Evolutionary conservation across 2,888 invertebrate genomes (phyloP), one percentile per base, ranked within the genome.

Genomic region (Horisme vitalbata): DNA sequence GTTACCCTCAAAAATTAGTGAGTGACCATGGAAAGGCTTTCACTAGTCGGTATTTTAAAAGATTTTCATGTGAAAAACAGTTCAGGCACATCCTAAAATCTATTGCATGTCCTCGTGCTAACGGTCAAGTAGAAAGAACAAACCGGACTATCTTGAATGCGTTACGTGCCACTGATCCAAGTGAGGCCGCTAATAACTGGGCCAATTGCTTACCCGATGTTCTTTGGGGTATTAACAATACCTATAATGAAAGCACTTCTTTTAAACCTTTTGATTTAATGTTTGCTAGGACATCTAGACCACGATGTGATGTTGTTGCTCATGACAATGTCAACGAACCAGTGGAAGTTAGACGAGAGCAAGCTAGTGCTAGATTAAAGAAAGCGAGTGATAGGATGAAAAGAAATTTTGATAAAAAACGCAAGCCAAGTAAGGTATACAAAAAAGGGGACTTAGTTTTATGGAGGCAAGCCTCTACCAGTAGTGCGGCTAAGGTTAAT

Each of bases 101-200:
- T 1, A 51, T 62, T 39, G 59, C 62, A 4, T 61, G 59, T 7
- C 57, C 57, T 1, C 45, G 61, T 12, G 55, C 61, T 0, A 63
- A 64, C 12, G 63, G 60, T 0, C 63, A 65, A 30, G 63, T 64
- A 0, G 62, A 64, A 34, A 55, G 63, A 0, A 53, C 49, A 0
- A 64, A 63, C 34, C 39, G 62, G 0, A 64, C 34, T 3, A 34
- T 34, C 6, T 12, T 34, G 4, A 23, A 12, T 23, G 34, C 34
- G 1, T 12, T 34, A 18, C 47, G 61, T 0, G 43, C 58, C 0
- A 47, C 53, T 1, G 57, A 63, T 3, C 59, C 56, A 4, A 53
- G 49, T 20, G 49, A 59, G 4, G 53, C 56, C 3, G 23, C 54
- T 15, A 58, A 56, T 27, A 66, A 57, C 9, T 68, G 63, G 61